Percentiles rank a stretch among this genome's conserved stretches.
Conservation (phyloP, 2,113 vertebrate species). For the Mustela lutreola region DNA sequence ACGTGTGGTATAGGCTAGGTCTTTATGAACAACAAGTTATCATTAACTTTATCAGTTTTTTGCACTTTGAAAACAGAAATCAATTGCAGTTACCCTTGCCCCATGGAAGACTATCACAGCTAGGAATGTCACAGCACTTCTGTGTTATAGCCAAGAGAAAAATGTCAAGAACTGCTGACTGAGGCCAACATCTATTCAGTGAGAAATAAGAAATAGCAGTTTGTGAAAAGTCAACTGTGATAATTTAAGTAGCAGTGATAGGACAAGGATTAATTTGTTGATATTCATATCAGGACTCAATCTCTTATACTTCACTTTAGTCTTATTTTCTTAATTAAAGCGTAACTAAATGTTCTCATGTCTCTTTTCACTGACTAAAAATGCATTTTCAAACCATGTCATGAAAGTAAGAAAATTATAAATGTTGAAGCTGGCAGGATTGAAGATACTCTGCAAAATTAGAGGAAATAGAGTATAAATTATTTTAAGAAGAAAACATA, state of each 20-base stretch:
- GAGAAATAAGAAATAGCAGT: not conserved
- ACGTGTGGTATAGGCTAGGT: not conserved
- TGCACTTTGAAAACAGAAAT: not conserved
- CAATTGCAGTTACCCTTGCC: not conserved
- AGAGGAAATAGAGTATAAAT: not conserved
- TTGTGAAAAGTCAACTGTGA: not conserved
- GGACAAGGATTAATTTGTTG: not conserved
- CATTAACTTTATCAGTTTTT: not conserved
- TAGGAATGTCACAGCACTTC: not conserved
- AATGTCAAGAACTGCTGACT: not conserved
- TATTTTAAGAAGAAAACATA: not conserved
- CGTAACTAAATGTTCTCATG: not conserved
- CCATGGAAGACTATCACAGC: not conserved
- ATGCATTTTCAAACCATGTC: not conserved
- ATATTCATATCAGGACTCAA: not conserved
- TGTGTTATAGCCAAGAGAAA: not conserved
- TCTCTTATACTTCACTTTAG: not conserved
- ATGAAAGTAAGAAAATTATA: not conserved
- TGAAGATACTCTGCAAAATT: not conserved
- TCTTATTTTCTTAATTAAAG: not conserved
- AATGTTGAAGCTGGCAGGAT: not conserved
- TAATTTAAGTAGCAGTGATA: not conserved
- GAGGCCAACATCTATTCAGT: not conserved
- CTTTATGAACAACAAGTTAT: not conserved
- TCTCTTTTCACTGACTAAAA: not conserved